These are phyloP conservation scores for Sebastes hopkinsi DNA, from an alignment of 2,797 vertebrate genomes.

Conservation along the genomic window DNA sequence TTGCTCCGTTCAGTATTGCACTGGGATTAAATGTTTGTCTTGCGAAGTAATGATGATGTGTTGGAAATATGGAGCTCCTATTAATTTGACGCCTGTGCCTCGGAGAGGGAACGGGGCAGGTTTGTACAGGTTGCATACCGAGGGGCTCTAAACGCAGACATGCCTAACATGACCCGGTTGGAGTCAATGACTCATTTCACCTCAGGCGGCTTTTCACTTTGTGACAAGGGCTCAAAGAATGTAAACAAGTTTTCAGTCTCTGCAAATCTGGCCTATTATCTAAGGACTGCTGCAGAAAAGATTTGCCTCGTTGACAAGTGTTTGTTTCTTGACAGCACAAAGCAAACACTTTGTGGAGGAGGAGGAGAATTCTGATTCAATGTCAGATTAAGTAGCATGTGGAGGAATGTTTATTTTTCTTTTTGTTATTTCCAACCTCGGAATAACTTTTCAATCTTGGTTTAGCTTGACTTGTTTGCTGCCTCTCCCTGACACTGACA, in stretches of 20 bases:
- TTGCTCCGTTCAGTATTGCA: conserved; percentile 51
- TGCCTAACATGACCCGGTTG: conserved; percentile 61
- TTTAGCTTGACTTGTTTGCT: conserved; percentile 31
- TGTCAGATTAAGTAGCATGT: conserved; percentile 37
- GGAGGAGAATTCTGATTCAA: conserved; percentile 40
- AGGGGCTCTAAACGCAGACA: conserved; percentile 32
- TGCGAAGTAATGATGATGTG: conserved; percentile 70
- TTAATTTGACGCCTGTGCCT: conserved; percentile 52
- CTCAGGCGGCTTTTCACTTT: conserved; percentile 68
- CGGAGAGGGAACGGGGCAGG: conserved; percentile 25
- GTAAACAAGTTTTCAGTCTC: conserved; percentile 74
- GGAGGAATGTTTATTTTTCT: conserved; percentile 13
- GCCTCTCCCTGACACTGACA: conserved; percentile 24
- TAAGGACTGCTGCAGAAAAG: conserved; percentile 51
- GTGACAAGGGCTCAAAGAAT: conserved; percentile 72
- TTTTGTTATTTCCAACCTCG: conserved; percentile 28
- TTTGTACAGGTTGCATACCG: conserved; percentile 67
- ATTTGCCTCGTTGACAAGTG: conserved; percentile 57
- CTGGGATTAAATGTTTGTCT: conserved; percentile 76
- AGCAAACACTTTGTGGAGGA: conserved; percentile 36
- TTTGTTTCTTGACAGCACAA: conserved; percentile 59
- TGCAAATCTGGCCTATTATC: conserved; percentile 71
- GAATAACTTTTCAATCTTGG: conserved; percentile 22
- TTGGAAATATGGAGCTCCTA: conserved; percentile 60
- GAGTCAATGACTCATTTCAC: conserved; percentile 68